A percentile compares a stretch with the other conserved stretches of the same genome.
These are phyloP conservation scores for Oreochromis niloticus DNA, from an alignment of 2,113 vertebrate species.

Conservation along the genomic window DNA sequence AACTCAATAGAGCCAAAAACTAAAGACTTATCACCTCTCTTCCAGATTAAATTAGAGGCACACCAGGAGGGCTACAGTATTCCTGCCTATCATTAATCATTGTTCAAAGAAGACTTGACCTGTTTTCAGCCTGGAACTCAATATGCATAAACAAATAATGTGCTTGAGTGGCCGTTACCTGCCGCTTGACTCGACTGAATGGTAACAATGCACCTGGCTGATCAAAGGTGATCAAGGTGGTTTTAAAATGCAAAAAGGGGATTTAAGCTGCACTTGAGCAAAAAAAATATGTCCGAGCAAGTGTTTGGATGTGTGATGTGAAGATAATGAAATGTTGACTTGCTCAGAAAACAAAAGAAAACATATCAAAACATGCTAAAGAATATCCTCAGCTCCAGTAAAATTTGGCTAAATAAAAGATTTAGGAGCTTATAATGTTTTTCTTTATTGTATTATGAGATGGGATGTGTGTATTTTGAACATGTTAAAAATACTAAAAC, in stretches of 20 bases:
- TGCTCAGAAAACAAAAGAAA: neutral
- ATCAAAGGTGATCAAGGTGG: neutral
- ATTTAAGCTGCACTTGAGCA: neutral
- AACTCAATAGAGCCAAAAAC: neutral
- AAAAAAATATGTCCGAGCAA: neutral
- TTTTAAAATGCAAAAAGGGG: slow-evolving; percentile 20
- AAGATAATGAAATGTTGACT: neutral
- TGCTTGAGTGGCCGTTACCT: slow-evolving; percentile 5
- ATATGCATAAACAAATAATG: slow-evolving; percentile 37
- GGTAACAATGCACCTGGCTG: neutral
- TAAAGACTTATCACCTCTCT: neutral
- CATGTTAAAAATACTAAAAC: neutral
- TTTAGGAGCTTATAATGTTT: neutral
- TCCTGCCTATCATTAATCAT: neutral
- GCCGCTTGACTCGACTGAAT: neutral
- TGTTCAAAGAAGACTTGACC: neutral
- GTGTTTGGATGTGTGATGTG: neutral
- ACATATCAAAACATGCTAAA: neutral
- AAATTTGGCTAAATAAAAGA: neutral
- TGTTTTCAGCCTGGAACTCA: neutral
- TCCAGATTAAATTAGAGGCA: slow-evolving; percentile 10
- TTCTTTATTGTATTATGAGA: neutral
- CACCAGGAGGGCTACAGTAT: neutral
- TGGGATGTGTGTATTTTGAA: neutral
- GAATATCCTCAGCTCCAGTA: neutral